Evolutionary conservation across 2,888 invertebrate genomes (phyloP).

Genomic region (Aelia acuminata): DNA sequence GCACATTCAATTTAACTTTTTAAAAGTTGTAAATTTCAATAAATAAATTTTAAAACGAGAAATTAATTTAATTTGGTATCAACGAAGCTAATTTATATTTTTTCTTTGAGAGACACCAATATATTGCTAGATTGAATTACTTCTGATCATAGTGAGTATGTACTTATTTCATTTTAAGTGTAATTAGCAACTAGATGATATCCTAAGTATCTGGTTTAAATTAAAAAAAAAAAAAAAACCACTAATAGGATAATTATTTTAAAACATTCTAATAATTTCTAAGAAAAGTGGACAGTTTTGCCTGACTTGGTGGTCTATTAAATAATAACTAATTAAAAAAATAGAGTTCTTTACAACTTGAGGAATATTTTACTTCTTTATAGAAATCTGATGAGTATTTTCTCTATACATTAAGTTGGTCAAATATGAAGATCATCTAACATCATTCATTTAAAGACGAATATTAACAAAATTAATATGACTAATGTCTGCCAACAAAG

Average conservation of each 20-base stretch:
- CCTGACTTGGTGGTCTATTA: not conserved
- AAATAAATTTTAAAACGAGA: no score
- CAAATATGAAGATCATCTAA: not conserved
- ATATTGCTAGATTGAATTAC: not conserved
- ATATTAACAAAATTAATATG: conserved; percentile 2
- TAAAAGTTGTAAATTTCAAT: no score
- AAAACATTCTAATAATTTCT: no score
- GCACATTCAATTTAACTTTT: no score
- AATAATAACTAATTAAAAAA: not conserved
- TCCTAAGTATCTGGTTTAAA: not conserved
- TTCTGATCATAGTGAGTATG: not conserved
- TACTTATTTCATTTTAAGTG: not conserved
- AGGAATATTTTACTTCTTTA: not conserved
- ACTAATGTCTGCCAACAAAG: not conserved
- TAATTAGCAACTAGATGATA: not conserved
- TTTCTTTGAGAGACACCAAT: not conserved
- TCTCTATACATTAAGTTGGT: not conserved
- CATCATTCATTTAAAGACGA: not conserved
- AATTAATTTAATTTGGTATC: no score
- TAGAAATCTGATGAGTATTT: not conserved
- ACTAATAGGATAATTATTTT: no score
- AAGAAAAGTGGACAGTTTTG: not conserved
- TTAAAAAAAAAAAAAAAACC: not conserved
- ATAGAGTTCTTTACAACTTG: not conserved
- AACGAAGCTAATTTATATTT: no score